A percentile compares a stretch with the other conserved stretches of the same genome.
phyloP scores from a whole-genome alignment of 2,888 invertebrate genomes.

The Rotaria macrura region DNA sequence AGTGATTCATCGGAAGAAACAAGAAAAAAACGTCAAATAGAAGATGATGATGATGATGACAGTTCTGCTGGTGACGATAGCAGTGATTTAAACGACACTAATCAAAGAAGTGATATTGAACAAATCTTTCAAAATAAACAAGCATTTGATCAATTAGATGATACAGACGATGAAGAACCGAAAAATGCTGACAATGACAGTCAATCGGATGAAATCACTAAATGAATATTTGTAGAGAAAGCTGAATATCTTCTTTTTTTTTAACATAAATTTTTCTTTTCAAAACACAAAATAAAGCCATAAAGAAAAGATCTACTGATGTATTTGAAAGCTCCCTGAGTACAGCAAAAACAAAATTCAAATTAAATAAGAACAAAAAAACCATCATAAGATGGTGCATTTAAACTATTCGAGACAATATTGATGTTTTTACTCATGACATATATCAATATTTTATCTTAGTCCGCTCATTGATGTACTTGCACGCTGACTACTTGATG shows the following conservation, averaged over 20 bases:
- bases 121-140: too few relatives aligned
- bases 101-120: not conserved
- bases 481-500: not conserved
- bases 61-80: not conserved
- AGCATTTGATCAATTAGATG: too few relatives aligned
- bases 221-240: not conserved
- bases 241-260: not conserved
- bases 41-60: not conserved
- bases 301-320: not conserved
- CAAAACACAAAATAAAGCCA: not conserved
- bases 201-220: not conserved
- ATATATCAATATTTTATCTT: not conserved
- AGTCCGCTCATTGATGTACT: not conserved
- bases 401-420: not conserved
- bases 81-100: not conserved
- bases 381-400: not conserved
- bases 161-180: too few relatives aligned
- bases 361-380: not conserved
- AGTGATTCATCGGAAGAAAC: not conserved
- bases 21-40: not conserved
- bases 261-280: not conserved
- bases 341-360: not conserved
- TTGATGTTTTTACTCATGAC: not conserved
- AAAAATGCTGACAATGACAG: too few relatives aligned
- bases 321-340: not conserved